These are phyloP conservation scores for Lysandra bellargus DNA, from an alignment of 2,888 invertebrate genomes.

Conservation along the genomic window DNA sequence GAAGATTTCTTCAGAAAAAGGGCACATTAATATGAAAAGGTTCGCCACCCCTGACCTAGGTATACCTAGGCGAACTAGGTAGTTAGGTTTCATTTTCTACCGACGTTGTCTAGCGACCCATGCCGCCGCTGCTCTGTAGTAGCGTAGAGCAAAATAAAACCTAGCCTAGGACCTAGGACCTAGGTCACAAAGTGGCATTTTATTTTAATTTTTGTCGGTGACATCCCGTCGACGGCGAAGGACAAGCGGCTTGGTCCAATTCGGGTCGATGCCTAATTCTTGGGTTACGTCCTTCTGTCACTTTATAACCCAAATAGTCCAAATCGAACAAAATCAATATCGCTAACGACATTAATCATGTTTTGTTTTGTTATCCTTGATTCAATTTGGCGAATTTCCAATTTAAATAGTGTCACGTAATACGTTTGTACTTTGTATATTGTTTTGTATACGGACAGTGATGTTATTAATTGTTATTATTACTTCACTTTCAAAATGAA, in stretches of 20 bases:
- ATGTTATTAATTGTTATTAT: background rate
- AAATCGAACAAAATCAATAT: background rate
- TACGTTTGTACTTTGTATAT: background rate
- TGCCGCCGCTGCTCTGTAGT: too few relatives aligned
- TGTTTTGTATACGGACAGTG: background rate
- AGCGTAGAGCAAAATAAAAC: too few relatives aligned
- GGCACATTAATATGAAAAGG: too few relatives aligned
- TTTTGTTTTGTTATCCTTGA: background rate
- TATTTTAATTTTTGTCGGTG: too few relatives aligned
- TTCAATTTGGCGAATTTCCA: background rate
- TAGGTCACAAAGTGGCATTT: too few relatives aligned
- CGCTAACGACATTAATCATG: slow-evolving; percentile 2
- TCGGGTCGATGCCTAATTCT: background rate
- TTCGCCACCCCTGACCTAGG: too few relatives aligned
- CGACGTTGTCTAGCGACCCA: too few relatives aligned
- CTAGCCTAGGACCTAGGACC: too few relatives aligned
- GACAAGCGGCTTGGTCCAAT: background rate
- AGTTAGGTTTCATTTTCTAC: too few relatives aligned
- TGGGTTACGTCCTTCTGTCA: background rate
- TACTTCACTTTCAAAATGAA: background rate
- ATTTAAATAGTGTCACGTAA: background rate
- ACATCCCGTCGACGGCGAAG: too few relatives aligned
- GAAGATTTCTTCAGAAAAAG: too few relatives aligned
- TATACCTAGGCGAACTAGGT: too few relatives aligned
- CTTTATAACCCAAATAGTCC: slow-evolving; percentile 1